Evolutionary conservation across 2,888 invertebrate species (phyloP).

Genomic region (Mamestra brassicae): DNA sequence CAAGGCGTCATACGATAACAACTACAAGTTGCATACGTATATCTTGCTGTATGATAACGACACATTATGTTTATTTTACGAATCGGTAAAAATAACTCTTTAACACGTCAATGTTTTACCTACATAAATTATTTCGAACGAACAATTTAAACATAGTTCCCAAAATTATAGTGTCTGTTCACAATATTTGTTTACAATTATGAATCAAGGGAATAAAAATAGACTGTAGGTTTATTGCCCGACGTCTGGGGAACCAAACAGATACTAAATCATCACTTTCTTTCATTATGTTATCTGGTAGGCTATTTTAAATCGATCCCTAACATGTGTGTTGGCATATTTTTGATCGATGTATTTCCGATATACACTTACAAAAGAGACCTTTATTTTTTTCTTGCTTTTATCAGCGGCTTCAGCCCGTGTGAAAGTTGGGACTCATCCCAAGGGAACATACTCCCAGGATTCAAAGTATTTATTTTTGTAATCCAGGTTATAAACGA

Average conservation of each 20-base stretch:
- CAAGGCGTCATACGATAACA: too few relatives aligned
- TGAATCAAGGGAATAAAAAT: not conserved
- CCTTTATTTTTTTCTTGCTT: too few relatives aligned
- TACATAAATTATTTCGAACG: not conserved
- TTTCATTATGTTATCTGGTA: not conserved
- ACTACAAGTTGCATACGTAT: not conserved
- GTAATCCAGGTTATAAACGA: not conserved
- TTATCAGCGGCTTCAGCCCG: too few relatives aligned
- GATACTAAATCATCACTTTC: slow-evolving; percentile 13
- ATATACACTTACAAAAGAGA: not conserved
- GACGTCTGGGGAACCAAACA: too few relatives aligned
- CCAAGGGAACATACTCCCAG: too few relatives aligned
- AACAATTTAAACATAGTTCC: not conserved
- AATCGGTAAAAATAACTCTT: too few relatives aligned
- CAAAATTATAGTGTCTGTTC: not conserved
- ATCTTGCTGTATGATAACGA: not conserved
- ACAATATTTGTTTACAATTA: not conserved
- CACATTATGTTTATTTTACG: not conserved
- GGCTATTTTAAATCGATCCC: not conserved
- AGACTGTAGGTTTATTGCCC: too few relatives aligned
- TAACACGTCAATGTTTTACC: not conserved
- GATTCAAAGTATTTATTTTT: too few relatives aligned
- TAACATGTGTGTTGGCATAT: not conserved
- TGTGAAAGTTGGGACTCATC: too few relatives aligned
- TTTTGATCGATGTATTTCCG: slow-evolving; percentile 1